A percentile compares a stretch with the other conserved stretches of the same genome.
phyloP scores from a whole-genome alignment of 2,113 vertebrate genomes.

The Sus scrofa region DNA sequence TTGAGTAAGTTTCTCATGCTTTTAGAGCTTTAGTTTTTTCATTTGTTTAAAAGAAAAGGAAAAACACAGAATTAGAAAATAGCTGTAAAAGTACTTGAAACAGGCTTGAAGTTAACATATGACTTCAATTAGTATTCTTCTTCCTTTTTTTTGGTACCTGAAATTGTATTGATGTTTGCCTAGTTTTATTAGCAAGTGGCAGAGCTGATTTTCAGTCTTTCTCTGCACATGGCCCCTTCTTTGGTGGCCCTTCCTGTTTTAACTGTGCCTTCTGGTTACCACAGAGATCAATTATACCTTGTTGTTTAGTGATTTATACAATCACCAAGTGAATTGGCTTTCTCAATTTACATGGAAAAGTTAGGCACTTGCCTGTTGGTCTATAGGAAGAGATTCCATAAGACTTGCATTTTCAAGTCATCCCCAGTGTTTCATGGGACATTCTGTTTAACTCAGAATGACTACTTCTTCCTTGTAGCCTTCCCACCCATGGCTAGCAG shows the following conservation, averaged over 20 bases:
- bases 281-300: background rate
- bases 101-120: background rate
- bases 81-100: background rate
- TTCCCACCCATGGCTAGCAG: background rate
- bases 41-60: conserved; percentile 11
- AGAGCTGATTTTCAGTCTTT: background rate
- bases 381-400: background rate
- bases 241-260: background rate
- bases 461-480: background rate
- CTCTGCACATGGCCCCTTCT: background rate
- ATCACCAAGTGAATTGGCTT: background rate
- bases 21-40: background rate
- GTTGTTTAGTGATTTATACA: background rate
- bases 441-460: background rate
- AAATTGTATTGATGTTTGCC: background rate
- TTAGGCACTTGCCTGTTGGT: background rate
- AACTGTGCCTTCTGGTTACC: background rate
- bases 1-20: background rate
- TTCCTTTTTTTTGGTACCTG: background rate
- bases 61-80: background rate
- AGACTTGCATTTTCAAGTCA: background rate
- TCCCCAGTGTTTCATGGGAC: background rate
- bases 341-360: background rate
- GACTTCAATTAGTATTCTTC: background rate
- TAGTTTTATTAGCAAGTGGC: background rate